phyloP scores from a whole-genome alignment of 2,888 invertebrate genomes.

The Cordilura impudica region DNA sequence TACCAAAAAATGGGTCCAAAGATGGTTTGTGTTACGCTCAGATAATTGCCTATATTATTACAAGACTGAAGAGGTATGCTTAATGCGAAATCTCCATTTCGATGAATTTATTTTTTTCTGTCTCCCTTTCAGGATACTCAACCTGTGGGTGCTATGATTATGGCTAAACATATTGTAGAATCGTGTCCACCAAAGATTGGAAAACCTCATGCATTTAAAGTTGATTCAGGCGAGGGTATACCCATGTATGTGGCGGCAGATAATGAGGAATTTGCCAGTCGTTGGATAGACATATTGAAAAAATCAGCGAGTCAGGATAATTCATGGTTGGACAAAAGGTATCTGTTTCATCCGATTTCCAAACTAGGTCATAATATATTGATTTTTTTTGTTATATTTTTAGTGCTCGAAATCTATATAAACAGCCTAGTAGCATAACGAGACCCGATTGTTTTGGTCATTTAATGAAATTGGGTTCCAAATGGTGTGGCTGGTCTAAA shows the following conservation, averaged over 20 bases:
- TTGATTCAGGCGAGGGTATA: slow-evolving; percentile 85
- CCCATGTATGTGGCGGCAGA: slow-evolving; percentile 90
- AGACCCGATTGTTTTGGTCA: slow-evolving; percentile 96
- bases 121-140: slow-evolving; percentile 84
- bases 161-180: slow-evolving; percentile 89
- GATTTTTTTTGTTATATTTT: neutral
- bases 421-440: slow-evolving; percentile 88
- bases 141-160: slow-evolving; percentile 92
- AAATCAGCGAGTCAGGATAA: slow-evolving; percentile 87
- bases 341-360: neutral
- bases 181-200: slow-evolving; percentile 78
- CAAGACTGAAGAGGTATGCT: slow-evolving; percentile 91
- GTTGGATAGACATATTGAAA: slow-evolving; percentile 88
- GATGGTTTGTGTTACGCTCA: slow-evolving; percentile 94
- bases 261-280: slow-evolving; percentile 83
- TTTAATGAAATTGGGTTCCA: slow-evolving; percentile 90
- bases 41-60: slow-evolving; percentile 97
- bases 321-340: slow-evolving; percentile 83
- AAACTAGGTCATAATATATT: neutral
- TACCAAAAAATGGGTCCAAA: slow-evolving; percentile 86
- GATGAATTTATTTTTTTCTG: neutral
- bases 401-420: slow-evolving; percentile 88
- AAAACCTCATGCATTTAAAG: slow-evolving; percentile 84
- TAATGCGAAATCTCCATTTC: neutral
- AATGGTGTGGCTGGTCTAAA: slow-evolving; percentile 93